These are phyloP conservation scores for Rhinoderma darwinii DNA, from an alignment of 2,113 vertebrate genomes.

Conservation along the genomic window DNA sequence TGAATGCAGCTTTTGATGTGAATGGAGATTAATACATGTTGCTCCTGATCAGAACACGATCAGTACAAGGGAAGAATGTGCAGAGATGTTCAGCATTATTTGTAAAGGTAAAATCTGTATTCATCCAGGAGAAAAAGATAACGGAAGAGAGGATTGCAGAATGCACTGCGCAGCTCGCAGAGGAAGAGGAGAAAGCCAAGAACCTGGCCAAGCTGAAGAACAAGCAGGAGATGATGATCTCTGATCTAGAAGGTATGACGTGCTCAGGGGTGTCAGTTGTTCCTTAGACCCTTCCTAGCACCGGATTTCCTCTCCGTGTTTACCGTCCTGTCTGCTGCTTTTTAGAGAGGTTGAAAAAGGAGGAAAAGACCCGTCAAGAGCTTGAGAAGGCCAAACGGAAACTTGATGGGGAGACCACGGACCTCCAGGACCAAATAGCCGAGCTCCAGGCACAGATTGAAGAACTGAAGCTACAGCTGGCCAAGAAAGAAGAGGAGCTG, in stretches of 20 bases:
- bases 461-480: slow-evolving; percentile 91
- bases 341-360: slow-evolving; percentile 94
- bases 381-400: slow-evolving; percentile 96
- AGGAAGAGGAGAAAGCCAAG: slow-evolving; percentile 98
- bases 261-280: no score
- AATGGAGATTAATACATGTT: background rate
- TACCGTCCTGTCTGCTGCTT: slow-evolving; percentile 48
- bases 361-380: slow-evolving; percentile 96
- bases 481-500: slow-evolving; percentile 96
- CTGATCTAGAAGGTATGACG: slow-evolving; percentile 88
- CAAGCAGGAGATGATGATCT: slow-evolving; percentile 99
- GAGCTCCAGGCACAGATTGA: slow-evolving; percentile 96
- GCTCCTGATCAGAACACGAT: background rate
- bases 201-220: slow-evolving; percentile 95
- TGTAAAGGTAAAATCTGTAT: background rate
- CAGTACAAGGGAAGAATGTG: background rate
- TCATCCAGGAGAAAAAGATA: slow-evolving; percentile 90
- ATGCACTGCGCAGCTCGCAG: slow-evolving; percentile 89
- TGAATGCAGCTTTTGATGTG: background rate
- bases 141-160: slow-evolving; percentile 91
- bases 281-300: background rate
- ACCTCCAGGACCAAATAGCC: slow-evolving; percentile 95
- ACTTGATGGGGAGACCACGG: slow-evolving; percentile 92
- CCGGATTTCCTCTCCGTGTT: background rate
- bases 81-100: background rate